A percentile compares a stretch with the other conserved stretches of the same genome.
Evolutionary conservation across 37 sponge, comb jelly and placozoan species (phyloP).

Genomic region (Dysidea cf. avara): DNA sequence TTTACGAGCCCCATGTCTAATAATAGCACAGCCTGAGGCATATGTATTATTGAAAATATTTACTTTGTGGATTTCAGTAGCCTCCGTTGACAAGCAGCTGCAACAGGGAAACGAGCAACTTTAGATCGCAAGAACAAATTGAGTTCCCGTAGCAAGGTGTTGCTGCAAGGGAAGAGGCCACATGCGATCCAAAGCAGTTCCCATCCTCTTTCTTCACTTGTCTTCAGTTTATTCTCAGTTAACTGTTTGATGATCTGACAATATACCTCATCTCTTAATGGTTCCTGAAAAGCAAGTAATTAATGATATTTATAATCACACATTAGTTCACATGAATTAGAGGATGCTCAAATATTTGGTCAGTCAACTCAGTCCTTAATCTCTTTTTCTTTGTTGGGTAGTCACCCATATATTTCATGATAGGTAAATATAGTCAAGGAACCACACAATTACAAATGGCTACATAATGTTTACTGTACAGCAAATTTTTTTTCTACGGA

Average conservation of each 20-base stretch:
- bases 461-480: too few relatives aligned
- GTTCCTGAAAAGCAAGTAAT: constrained; percentile 40
- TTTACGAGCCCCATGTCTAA: constrained; percentile 77
- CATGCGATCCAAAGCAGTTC: constrained; percentile 91
- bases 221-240: constrained; percentile 72
- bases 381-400: constrained; percentile 87
- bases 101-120: constrained; percentile 53
- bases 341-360: constrained; percentile 85
- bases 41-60: too few relatives aligned
- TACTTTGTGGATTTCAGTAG: constrained; percentile 77
- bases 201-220: constrained; percentile 91
- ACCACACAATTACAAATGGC: too few relatives aligned
- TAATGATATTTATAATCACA: not conserved
- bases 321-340: constrained; percentile 64
- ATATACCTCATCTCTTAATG: constrained; percentile 85
- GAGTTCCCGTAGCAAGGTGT: constrained; percentile 75
- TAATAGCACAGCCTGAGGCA: not conserved
- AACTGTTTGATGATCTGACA: constrained; percentile 92
- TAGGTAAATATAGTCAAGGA: constrained; percentile 34
- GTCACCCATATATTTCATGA: constrained; percentile 95
- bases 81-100: constrained; percentile 74
- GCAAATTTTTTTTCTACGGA: too few relatives aligned
- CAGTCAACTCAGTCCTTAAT: constrained; percentile 84
- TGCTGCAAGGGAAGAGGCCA: constrained; percentile 85
- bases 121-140: constrained; percentile 69